Evolutionary conservation across 2,113 vertebrate genomes (phyloP).

Genomic region (Potamarius usumacintae): DNA sequence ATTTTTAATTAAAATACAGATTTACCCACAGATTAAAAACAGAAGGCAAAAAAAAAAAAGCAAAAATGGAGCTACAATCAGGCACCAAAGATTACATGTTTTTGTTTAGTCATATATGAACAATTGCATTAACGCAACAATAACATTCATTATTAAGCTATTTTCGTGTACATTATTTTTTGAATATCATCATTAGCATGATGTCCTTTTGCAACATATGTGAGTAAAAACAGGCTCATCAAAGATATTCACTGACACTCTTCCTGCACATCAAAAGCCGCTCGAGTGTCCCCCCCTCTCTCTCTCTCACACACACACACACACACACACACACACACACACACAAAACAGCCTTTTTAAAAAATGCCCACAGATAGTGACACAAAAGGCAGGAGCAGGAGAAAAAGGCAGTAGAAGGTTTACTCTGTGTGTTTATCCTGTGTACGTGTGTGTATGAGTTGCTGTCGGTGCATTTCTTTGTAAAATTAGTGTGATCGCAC

Average conservation of each 20-base stretch:
- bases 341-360: conserved; percentile 15
- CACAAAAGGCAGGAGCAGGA: conserved; percentile 61
- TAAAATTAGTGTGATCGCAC: conserved; percentile 23
- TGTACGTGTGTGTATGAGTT: neutral
- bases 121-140: conserved; percentile 80
- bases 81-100: conserved; percentile 78
- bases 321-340: neutral
- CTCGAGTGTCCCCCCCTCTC: conserved; percentile 43
- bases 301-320: neutral
- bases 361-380: conserved; percentile 66
- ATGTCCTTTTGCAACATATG: conserved; percentile 62
- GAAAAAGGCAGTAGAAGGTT: conserved; percentile 42
- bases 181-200: conserved; percentile 41
- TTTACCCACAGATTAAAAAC: conserved; percentile 80
- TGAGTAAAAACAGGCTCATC: conserved; percentile 59
- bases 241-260: conserved; percentile 70
- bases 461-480: conserved; percentile 3
- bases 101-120: conserved; percentile 65
- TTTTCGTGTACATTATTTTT: conserved; percentile 53
- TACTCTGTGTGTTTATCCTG: conserved; percentile 4
- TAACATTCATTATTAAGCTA: conserved; percentile 75
- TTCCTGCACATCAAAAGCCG: conserved; percentile 66
- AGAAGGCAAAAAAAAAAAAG: conserved; percentile 74
- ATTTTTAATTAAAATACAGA: conserved; percentile 80
- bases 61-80: conserved; percentile 79